Base-by-base conservation (phyloP, 2,113 vertebrate genomes). In the Tetrao urogallus region DNA sequence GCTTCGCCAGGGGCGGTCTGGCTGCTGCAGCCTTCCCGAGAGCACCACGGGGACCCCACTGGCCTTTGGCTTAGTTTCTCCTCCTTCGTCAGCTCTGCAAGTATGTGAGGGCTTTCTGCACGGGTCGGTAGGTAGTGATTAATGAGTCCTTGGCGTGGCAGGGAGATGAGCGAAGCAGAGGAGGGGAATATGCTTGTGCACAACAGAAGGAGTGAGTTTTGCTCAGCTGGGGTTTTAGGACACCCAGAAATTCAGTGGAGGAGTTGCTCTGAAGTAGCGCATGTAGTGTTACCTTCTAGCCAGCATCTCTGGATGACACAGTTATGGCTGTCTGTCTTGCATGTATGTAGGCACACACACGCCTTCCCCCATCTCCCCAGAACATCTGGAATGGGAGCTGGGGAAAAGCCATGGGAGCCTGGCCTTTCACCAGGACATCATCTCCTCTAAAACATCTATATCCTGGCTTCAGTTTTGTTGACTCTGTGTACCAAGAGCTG, bases 271-370 rank as follows among this genome's bases (percentile, higher is more conserved):
- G 25, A 28, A 64, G 21, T 19, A 43, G 7, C 61, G n/a, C 14
- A 4, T 47, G 67, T 13, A 25, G 28, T 6, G 14, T 30, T 18
- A 4, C 40, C 21, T 74, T 52, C 32, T 74, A 50, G 18, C 56
- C 38, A 0, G 0, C 11, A 2, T 58, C 8, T 28, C 30, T 45
- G 0, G 0, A 63, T 61, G 22, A 83, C 42, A 34, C 21, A 38
- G 13, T 45, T 16, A 0, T 72, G 57, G 32, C 58, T 32, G 1
- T 22, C 47, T 61, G 50, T 16, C 42, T 42, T 6, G 17, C 32
- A 1, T 6, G 8, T 5, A 13, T 28, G 2, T 3, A 32, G 57
- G 52, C 1, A 0, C 30, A 67, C 65, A 5, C 20, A 5, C 12
- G 2, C 0, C 18, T 32, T 70, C n/a, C 84, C 54, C 47, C 34